Evolutionary conservation across 2,888 invertebrate species (phyloP), one percentile per base, ranked within the genome.

Genomic region (Dioctria linearis): DNA sequence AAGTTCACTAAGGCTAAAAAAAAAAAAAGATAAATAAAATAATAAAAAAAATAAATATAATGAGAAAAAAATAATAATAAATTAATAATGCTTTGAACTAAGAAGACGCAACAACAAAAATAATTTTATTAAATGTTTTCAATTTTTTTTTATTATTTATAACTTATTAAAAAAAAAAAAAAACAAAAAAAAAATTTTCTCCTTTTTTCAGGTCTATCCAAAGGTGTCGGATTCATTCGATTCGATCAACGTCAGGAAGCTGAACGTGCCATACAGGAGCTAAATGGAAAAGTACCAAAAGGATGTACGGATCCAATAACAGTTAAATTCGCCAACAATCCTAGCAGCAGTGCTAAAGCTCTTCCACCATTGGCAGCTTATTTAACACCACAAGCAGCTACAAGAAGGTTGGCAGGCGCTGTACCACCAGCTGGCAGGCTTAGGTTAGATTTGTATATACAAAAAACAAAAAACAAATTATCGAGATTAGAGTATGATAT

Each of bases 311-410:
- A 97, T 89, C 96, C 96, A 82, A 95, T 97, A 87, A 96, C 96
- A 84, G 97, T 97, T 86, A 97, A 97, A 90, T 97, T 97, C 90
- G 97, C 97, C 85, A 97, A 97, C 90, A 96, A 96, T 89, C 97
- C 97, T 83, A 94, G 94, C 91, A 95, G 94, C 91, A 95, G 94
- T 90, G 95, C 95, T 90, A 95, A 95, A 90, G 94, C 94, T 86
- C 91, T 95, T 89, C 94, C 95, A 85, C 95, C 95, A 83, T 92
- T 96, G 86, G 95, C 95, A 76, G 95, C 95, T 82, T 96, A 95
- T 89, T 90, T 95, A 88, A 93, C 96, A 83, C 95, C 95, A 83
- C 94, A 94, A 76, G 94, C 95, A 78, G 93, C 95, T 78, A 93
- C 95, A 69, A 92, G 95, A 83, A 93, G 95, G 84, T 95, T 96